Evolutionary conservation across 2,113 vertebrate genomes (phyloP).

Genomic region (Sprattus sprattus): DNA sequence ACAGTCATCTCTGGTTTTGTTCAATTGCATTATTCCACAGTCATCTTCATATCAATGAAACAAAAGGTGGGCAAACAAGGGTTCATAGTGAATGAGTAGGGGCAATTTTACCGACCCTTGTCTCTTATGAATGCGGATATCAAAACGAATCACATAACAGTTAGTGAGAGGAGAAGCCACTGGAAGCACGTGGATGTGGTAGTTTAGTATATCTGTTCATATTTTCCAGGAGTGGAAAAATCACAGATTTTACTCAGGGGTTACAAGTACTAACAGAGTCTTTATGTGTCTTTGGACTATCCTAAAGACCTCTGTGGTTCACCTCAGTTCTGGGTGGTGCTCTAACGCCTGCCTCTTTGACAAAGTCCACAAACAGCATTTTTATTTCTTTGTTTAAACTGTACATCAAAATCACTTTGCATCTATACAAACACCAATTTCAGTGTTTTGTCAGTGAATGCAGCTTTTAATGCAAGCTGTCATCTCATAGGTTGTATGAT

Average conservation of each 20-base stretch:
- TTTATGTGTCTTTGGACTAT: background rate
- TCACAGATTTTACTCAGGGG: constrained; percentile 17
- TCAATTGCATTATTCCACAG: background rate
- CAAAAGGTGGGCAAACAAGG: background rate
- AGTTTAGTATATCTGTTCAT: constrained; percentile 3
- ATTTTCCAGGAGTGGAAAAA: background rate
- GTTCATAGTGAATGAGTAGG: background rate
- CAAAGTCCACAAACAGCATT: background rate
- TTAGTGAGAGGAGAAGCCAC: constrained; percentile 1
- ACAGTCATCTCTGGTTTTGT: background rate
- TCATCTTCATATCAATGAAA: background rate
- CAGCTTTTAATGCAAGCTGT: background rate
- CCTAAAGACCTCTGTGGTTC: background rate
- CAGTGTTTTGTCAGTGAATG: background rate
- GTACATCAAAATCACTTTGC: constrained; percentile 21
- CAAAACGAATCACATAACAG: background rate
- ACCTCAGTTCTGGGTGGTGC: background rate
- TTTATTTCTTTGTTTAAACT: constrained; percentile 13
- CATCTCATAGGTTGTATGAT: constrained; percentile 6
- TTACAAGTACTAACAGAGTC: background rate
- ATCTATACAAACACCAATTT: constrained; percentile 19
- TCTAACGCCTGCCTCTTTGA: background rate
- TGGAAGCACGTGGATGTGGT: background rate
- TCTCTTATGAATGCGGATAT: background rate
- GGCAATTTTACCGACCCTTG: background rate